Evolutionary conservation across 2,888 invertebrate species (phyloP).

Genomic region (Agonopterix alstromeriana): DNA sequence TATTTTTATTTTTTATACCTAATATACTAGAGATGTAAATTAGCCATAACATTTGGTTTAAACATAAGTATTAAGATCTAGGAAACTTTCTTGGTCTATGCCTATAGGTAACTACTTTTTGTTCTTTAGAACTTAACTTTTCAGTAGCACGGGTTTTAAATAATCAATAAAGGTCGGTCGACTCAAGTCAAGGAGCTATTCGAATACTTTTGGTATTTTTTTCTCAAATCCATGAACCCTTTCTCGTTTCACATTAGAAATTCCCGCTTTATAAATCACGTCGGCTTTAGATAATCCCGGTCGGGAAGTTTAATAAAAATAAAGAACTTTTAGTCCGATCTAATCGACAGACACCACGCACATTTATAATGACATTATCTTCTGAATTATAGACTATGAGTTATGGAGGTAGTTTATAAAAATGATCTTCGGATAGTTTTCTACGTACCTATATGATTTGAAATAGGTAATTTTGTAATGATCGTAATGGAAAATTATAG

Average conservation of each 20-base stretch:
- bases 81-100: too few species aligned
- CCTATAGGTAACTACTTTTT: too few species aligned
- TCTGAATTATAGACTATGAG: conserved; percentile 8
- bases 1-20: too few species aligned
- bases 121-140: too few species aligned
- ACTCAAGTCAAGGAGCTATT: not conserved
- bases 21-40: too few species aligned
- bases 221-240: not conserved
- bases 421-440: not conserved
- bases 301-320: conserved; percentile 11
- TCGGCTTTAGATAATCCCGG: conserved; percentile 12
- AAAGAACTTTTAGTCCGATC: conserved; percentile 10
- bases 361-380: conserved; percentile 16
- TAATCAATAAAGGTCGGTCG: too few species aligned
- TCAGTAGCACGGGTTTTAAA: too few species aligned
- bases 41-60: too few species aligned
- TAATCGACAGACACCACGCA: conserved; percentile 13
- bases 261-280: conserved; percentile 9
- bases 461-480: too few species aligned
- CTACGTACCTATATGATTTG: not conserved
- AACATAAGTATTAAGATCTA: too few species aligned
- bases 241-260: not conserved
- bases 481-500: too few species aligned
- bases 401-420: conserved; percentile 9
- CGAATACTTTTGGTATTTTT: not conserved